Conservation (phyloP, 2,797 vertebrate species). For the Podarcis lilfordi region DNA sequence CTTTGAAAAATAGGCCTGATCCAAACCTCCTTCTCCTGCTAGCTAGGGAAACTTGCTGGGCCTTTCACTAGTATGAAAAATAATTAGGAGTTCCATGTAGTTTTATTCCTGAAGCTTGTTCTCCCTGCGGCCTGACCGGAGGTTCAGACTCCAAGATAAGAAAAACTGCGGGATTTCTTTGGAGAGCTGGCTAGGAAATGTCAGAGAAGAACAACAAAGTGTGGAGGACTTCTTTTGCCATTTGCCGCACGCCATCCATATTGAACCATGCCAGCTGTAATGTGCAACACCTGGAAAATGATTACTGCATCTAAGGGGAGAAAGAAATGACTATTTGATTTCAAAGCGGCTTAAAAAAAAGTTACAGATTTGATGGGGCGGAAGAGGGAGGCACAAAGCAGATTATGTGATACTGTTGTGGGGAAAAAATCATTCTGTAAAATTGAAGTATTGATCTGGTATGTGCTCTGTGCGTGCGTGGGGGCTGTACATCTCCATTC, state of each 20-base stretch:
- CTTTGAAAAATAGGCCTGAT: neutral
- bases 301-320: conserved; percentile 48
- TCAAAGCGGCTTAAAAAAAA: conserved; percentile 53
- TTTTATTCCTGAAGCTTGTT: conserved; percentile 31
- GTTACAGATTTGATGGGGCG: conserved; percentile 56
- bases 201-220: conserved; percentile 22
- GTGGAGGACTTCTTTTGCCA: neutral
- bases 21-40: neutral
- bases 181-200: conserved; percentile 37
- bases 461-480: conserved; percentile 16
- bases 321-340: conserved; percentile 67
- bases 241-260: conserved; percentile 19
- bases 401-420: conserved; percentile 40
- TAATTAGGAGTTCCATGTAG: neutral
- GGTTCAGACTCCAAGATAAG: conserved; percentile 40
- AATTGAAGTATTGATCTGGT: conserved; percentile 70
- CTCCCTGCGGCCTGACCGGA: conserved; percentile 29
- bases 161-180: conserved; percentile 29
- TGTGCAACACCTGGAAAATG: conserved; percentile 40
- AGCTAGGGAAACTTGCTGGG: too few relatives aligned
- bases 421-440: conserved; percentile 54
- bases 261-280: conserved; percentile 8
- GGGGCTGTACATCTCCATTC: conserved; percentile 42
- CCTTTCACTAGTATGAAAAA: neutral
- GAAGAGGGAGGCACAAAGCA: conserved; percentile 52